Evolutionary conservation across 2,888 invertebrate genomes (phyloP), one percentile per base, ranked within the genome.

Genomic region (Aspidiotus rigidus): DNA sequence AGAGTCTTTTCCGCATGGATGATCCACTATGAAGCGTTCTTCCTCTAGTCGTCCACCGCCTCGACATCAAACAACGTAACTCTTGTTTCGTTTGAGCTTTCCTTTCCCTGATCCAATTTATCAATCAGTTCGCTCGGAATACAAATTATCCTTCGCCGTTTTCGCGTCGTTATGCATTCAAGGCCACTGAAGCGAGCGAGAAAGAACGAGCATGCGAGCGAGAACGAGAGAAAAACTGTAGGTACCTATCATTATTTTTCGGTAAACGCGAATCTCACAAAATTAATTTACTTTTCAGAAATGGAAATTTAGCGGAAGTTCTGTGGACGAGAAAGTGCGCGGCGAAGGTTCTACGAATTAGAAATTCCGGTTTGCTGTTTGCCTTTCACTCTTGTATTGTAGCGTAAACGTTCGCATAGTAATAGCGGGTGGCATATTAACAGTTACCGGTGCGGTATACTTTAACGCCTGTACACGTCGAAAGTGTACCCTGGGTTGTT

Each of bases 61-160:
- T 28, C 59, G 44, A 66, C 66, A 66, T 66, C 66, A 66, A 66
- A 66, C 59, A 66, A 59, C 66, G 60, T 59, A 59, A 56, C 66
- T 66, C 59, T 55, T n/a, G 59, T 59, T 59, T 59, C 59, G 66
- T 66, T 66, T 66, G 66, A 66, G 66, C 66, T 66, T 66, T 66
- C 44, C 62, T 63, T 70, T 59, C 59, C 59, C 13, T 72, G 72
- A 72, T 72, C 72, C 72, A 72, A 72, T 72, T 72, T 72, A 66
- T 71, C 72, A 72, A 72, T 69, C 71, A 71, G 71, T 72, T 72
- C 72, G 72, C 69, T 72, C 71, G 70, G 72, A 72, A 72, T 72
- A 72, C 72, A 66, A 66, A 66, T 57, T 66, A 57, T 57, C 66
- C 42, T 59, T 49, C 59, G 28, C 16, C 59, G 66, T 66, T 66